phyloP scores from a whole-genome alignment of 2,797 vertebrate genomes.

The Petrocephalus sullivani region DNA sequence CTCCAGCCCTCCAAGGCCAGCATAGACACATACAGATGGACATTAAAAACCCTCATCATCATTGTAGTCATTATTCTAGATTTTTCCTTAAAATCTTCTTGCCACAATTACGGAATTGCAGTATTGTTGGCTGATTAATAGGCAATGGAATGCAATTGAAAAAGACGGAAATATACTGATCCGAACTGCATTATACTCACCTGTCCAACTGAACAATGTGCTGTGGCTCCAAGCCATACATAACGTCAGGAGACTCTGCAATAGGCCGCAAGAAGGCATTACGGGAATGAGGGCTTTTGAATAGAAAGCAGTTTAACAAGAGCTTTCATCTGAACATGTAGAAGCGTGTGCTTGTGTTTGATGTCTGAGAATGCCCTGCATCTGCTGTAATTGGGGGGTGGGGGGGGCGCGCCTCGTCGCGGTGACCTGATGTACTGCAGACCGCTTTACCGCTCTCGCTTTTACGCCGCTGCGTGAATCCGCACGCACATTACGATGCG shows the following conservation, averaged over 20 bases:
- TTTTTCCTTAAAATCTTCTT: background rate
- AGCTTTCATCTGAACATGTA: slow-evolving; percentile 3
- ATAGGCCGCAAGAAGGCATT: background rate
- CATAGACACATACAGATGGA: background rate
- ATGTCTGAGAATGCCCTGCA: background rate
- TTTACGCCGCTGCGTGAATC: background rate
- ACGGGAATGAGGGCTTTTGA: background rate
- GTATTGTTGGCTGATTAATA: background rate
- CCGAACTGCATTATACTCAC: background rate
- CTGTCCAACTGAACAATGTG: background rate
- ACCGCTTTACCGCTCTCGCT: background rate
- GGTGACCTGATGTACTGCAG: background rate
- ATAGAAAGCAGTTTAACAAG: slow-evolving; percentile 7
- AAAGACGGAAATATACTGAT: background rate
- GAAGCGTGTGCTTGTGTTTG: background rate
- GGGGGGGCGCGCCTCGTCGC: background rate
- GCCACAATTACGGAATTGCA: background rate
- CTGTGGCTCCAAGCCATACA: background rate
- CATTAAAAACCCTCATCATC: background rate
- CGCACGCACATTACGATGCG: background rate
- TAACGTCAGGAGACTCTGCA: background rate
- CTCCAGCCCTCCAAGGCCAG: background rate
- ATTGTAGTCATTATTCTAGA: background rate
- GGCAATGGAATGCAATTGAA: background rate
- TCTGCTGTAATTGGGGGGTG: background rate